Evolutionary conservation across 2,888 invertebrate species (phyloP), one percentile per base, ranked within the genome.

Genomic region (Penaeus monodon): DNA sequence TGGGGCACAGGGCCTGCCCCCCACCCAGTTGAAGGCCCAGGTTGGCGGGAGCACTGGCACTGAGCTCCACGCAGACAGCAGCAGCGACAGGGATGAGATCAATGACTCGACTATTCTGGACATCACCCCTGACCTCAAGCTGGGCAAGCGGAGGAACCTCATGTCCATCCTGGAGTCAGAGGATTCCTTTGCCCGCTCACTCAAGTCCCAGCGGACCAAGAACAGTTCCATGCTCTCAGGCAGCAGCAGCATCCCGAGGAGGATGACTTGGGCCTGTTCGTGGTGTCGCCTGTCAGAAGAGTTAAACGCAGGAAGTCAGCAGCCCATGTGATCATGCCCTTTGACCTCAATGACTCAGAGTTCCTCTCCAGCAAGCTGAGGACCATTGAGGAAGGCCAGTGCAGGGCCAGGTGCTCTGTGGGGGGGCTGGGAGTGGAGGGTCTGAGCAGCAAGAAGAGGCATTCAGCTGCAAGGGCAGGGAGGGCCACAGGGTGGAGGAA

Each of bases 151-250:
- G 33, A 78, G 38, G 49, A 87, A 74, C 1, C n/a, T 86, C 3
- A 14, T 81, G 78, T 81, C 81, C 3, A 14, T 86, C 24, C 57
- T 86, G 27, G 86, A 86, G 66, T 86, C 86, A 44, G 86, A 86
- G 17, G 64, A 82, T 38, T 63, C 77, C 10, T 73, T 73, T 27
- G 22, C 73, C 63, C 33, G 63, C 6, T 73, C 70, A 10, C 64
- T 70, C 14, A 27, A 70, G 14, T 63, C 68, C 17, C 81, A 86
- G 63, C 63, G 33, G 63, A 24, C 44, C 29, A 77, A 73, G 38
- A 79, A 83, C 44, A 85, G 74, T 66, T 80, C 76, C 7, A 73
- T 76, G 66, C n/a, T 76, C 17, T n/a, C 14, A 22, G 22, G 68
- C 12, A 57, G 57, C 44, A 27, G 33, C 22, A 27, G 33, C 27